phyloP scores from a whole-genome alignment of 2,797 vertebrate species.

The Anableps anableps region DNA sequence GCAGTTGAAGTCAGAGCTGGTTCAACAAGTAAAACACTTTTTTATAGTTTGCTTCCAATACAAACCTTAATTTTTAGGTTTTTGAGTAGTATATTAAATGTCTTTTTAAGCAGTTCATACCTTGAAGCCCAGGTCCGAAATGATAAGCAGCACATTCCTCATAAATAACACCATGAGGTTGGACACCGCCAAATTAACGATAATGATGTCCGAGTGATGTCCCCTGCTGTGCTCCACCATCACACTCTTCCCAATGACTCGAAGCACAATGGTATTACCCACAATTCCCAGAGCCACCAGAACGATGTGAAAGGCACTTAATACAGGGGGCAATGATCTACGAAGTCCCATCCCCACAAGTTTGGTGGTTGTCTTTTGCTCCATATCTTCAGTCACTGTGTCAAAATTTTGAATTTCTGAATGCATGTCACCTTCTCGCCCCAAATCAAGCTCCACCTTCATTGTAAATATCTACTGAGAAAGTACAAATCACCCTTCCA shows the following conservation, averaged over 20 bases:
- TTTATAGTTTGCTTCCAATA: neutral
- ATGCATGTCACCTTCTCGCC: constrained; percentile 18
- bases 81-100: neutral
- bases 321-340: constrained; percentile 44
- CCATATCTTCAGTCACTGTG: neutral
- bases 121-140: constrained; percentile 78
- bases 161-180: constrained; percentile 82
- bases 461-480: constrained; percentile 11
- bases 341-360: constrained; percentile 61
- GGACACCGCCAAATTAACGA: constrained; percentile 83
- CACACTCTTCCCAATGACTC: constrained; percentile 75
- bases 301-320: constrained; percentile 69
- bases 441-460: constrained; percentile 5
- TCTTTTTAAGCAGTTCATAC: constrained; percentile 52
- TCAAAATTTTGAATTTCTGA: neutral
- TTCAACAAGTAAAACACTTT: neutral
- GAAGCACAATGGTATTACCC: constrained; percentile 77
- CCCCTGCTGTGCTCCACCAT: constrained; percentile 49
- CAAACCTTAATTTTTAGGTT: neutral
- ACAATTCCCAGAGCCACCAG: constrained; percentile 79
- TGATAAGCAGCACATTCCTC: constrained; percentile 79
- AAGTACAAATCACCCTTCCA: constrained; percentile 10
- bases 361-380: neutral
- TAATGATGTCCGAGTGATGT: constrained; percentile 81
- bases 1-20: neutral